Evolutionary conservation across 2,797 vertebrate species (phyloP).

Genomic region (Crax fasciolata): DNA sequence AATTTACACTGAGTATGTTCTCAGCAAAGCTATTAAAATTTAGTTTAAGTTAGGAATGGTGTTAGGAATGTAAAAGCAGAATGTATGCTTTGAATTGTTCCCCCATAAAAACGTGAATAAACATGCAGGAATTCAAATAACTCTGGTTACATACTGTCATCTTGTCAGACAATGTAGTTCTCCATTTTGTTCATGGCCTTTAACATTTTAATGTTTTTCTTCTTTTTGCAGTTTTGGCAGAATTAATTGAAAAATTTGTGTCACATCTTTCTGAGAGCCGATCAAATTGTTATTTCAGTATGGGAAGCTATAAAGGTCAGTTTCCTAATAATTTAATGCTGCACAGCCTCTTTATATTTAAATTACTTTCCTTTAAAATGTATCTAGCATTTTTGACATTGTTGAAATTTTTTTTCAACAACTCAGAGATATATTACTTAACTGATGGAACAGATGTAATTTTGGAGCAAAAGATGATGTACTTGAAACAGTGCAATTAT

Average conservation of each 20-base stretch:
- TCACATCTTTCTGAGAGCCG: conserved; percentile 84
- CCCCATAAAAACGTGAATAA: conserved; percentile 10
- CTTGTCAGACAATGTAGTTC: conserved; percentile 3
- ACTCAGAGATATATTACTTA: background rate
- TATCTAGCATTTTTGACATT: background rate
- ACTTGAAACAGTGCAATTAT: background rate
- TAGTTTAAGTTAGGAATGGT: conserved; percentile 66
- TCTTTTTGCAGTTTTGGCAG: conserved; percentile 87
- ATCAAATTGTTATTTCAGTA: conserved; percentile 88
- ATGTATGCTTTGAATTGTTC: conserved; percentile 50
- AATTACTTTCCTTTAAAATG: conserved; percentile 14
- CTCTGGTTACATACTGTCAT: conserved; percentile 8
- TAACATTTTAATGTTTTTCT: conserved; percentile 65
- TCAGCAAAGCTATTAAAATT: conserved; percentile 75
- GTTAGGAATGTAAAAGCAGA: conserved; percentile 60
- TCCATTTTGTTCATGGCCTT: conserved; percentile 4
- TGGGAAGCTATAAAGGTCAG: conserved; percentile 88
- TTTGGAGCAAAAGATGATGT: background rate
- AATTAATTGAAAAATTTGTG: conserved; percentile 91
- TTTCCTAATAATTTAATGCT: conserved; percentile 31
- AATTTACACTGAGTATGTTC: conserved; percentile 65
- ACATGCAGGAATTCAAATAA: conserved; percentile 18
- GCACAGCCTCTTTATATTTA: background rate
- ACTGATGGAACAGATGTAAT: background rate
- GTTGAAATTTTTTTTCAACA: background rate